A percentile compares a stretch with the other conserved stretches of the same genome.
Evolutionary conservation across 2,797 vertebrate species (phyloP).

Genomic region (Chelonia mydas): DNA sequence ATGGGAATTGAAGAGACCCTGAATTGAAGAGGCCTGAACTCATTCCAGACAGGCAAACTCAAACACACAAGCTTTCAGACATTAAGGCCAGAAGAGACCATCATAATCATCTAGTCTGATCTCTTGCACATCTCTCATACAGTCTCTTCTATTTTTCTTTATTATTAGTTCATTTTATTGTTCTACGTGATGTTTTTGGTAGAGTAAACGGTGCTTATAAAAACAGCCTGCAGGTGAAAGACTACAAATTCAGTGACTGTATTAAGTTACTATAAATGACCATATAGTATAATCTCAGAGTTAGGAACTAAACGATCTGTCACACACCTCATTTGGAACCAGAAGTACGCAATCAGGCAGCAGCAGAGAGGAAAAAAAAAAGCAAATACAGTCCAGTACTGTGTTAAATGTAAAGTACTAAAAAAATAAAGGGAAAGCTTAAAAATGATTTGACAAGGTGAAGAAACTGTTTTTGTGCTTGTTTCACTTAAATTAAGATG

Average conservation of each 20-base stretch:
- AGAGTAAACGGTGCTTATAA: background rate
- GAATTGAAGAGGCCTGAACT: background rate
- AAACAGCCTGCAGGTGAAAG: background rate
- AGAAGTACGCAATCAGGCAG: too few species aligned
- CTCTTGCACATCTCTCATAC: background rate
- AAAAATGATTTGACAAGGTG: too few species aligned
- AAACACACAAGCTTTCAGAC: fast-evolving
- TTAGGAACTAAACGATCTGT: too few species aligned
- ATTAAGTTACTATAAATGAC: background rate
- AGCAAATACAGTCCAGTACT: too few species aligned
- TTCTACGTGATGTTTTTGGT: background rate
- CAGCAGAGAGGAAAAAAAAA: too few species aligned
- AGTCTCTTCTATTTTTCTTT: background rate
- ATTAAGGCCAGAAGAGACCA: background rate
- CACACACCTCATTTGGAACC: too few species aligned
- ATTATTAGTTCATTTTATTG: background rate
- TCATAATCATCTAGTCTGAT: background rate
- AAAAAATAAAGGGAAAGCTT: too few species aligned
- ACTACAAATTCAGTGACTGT: background rate
- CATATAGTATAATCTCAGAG: background rate
- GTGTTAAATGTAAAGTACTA: too few species aligned
- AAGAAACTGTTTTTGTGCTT: too few species aligned
- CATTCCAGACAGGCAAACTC: background rate
- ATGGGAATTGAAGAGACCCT: background rate
- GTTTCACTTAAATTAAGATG: too few species aligned